These are phyloP conservation scores for Prenolepis imparis DNA, from an alignment of 2,888 invertebrate species.

Conservation along the genomic window DNA sequence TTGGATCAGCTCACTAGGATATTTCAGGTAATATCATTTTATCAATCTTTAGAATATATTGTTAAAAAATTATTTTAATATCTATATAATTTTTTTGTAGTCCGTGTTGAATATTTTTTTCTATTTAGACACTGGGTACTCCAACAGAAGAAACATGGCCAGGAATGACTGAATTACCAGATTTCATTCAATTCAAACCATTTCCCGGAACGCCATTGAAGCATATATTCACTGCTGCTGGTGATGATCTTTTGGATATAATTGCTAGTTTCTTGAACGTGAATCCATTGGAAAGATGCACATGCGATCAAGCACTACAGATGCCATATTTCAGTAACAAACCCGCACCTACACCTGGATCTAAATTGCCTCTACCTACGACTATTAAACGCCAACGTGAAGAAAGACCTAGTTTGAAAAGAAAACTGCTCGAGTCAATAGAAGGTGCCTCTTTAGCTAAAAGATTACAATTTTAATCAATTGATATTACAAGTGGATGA, in stretches of 20 bases:
- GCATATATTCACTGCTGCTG: conserved; percentile 98
- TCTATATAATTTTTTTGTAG: not conserved
- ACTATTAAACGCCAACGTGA: conserved; percentile 88
- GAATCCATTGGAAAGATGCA: conserved; percentile 94
- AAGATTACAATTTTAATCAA: conserved; percentile 89
- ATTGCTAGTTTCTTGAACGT: conserved; percentile 92
- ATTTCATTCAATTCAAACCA: conserved; percentile 96
- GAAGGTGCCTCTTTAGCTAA: conserved; percentile 91
- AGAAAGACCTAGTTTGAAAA: conserved; percentile 91
- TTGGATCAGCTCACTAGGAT: conserved; percentile 98
- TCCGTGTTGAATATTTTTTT: not conserved
- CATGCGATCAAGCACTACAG: conserved; percentile 94
- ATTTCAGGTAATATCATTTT: conserved; percentile 93
- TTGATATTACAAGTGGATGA: conserved; percentile 55
- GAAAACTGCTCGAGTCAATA: conserved; percentile 91
- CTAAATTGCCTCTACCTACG: conserved; percentile 93
- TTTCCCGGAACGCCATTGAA: conserved; percentile 94
- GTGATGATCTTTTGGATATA: conserved; percentile 95
- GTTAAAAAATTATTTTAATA: not conserved
- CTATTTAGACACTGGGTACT: conserved; percentile 91
- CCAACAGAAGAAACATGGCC: conserved; percentile 98
- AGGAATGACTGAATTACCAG: conserved; percentile 92
- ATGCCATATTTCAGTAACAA: conserved; percentile 97
- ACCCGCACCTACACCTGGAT: conserved; percentile 94
- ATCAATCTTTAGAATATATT: not conserved